Evolutionary conservation across 1,140 invertebrate species (phyloP), one percentile per base, ranked within the genome.

Genomic region (Tribolium madens): DNA sequence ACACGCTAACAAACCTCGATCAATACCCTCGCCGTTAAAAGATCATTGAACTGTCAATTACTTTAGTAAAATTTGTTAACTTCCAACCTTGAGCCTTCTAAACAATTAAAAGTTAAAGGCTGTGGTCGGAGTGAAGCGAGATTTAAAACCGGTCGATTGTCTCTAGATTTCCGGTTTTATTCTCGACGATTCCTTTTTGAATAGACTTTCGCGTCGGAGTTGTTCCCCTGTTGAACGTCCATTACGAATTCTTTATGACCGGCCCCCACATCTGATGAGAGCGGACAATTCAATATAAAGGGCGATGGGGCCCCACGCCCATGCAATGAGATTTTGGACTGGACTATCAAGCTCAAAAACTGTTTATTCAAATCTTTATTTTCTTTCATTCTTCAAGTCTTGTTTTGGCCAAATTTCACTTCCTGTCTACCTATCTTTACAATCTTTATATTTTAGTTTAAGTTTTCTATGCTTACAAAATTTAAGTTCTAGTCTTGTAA

Each of bases 191-290:
- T 74, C 78, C 69, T 42, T 31, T 70, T 52, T 33, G 50, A 53
- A 53, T 15, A 53, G 50, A 53, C 21, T 26, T 26, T 26, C 53
- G 53, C 17, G 26, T 60, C 13, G 26, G 50, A 26, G 53, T 60
- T 17, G n/a, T 7, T 53, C 53, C 53, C 53, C 14, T 18, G 53
- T 15, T 26, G 14, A 15, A 76, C 81, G 79, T 79, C 81, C 81
- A 82, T 82, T 74, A 74, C 73, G 60, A 70, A 74, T 74, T 74
- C 73, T 74, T 74, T 74, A 74, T 64, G 73, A 53, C 73, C 73
- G 17, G 57, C 73, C 73, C 73, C 73, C 48, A 57, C 53, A 26
- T 21, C 31, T 26, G 21, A 26, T 26, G 21, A 26, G 21, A 42
- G n/a, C 68, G 50, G 36, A 69, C 57, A 69, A 42, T 7, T 64